Conservation (phyloP, 2,888 invertebrate species). For the Morinoia aosen region DNA sequence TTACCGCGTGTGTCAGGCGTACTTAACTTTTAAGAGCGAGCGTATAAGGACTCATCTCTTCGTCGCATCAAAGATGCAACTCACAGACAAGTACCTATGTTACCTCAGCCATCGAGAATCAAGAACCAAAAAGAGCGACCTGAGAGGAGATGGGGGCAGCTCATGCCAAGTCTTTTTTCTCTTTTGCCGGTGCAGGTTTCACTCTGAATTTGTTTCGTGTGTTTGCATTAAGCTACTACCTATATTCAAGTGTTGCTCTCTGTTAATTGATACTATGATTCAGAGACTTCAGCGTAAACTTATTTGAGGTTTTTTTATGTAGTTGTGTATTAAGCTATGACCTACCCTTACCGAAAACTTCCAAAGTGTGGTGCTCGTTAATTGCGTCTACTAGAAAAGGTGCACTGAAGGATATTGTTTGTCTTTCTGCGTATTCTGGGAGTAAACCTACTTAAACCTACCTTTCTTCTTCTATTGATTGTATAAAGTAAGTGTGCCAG, state of each 20-base stretch:
- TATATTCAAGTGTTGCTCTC: neutral
- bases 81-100: neutral
- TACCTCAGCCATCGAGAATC: neutral
- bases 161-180: neutral
- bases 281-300: neutral
- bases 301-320: neutral
- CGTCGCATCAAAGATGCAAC: conserved; percentile 3
- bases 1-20: neutral
- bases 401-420: neutral
- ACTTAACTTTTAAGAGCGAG: neutral
- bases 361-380: neutral
- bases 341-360: neutral
- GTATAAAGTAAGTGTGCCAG: too few relatives aligned
- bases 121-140: neutral
- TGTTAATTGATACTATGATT: neutral
- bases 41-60: neutral
- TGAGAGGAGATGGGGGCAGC: neutral
- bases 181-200: neutral
- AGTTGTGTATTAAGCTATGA: neutral
- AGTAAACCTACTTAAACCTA: neutral
- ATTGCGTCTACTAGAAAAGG: neutral
- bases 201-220: neutral
- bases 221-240: neutral
- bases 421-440: neutral
- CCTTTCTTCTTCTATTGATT: too few relatives aligned